Evolutionary conservation across 1,140 invertebrate species (phyloP).

Genomic region (Oedothorax gibbosus): DNA sequence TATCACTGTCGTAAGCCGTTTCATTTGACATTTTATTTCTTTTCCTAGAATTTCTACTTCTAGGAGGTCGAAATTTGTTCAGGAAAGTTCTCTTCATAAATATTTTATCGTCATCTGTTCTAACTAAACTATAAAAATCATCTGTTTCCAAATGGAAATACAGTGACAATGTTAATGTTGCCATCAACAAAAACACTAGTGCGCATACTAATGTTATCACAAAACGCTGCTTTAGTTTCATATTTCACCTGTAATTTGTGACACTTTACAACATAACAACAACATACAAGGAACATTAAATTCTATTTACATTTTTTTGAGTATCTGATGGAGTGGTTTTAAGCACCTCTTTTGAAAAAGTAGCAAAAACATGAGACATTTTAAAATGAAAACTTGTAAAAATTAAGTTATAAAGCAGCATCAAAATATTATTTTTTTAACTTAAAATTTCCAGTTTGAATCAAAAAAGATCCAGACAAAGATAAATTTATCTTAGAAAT

Average conservation of each 20-base stretch:
- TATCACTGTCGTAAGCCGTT: slow-evolving; percentile 8
- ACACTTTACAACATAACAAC: too few species aligned
- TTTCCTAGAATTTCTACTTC: neutral
- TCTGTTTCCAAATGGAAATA: neutral
- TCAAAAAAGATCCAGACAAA: too few species aligned
- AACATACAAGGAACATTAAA: too few species aligned
- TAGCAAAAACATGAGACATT: too few species aligned
- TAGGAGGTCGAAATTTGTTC: neutral
- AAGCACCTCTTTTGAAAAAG: too few species aligned
- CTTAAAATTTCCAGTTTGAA: too few species aligned
- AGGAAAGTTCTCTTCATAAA: neutral
- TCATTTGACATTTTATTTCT: neutral
- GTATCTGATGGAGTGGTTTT: too few species aligned
- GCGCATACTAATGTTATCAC: neutral
- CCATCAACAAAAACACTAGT: neutral
- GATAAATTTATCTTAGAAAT: too few species aligned
- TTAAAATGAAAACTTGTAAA: too few species aligned
- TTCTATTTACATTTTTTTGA: too few species aligned
- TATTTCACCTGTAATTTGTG: neutral
- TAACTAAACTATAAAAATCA: neutral
- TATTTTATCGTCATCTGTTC: neutral
- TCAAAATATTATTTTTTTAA: too few species aligned
- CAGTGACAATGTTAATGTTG: neutral
- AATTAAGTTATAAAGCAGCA: too few species aligned
- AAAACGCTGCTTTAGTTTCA: slow-evolving; percentile 27